These are phyloP conservation scores for Hipposideros armiger DNA, from an alignment of 2,113 vertebrate genomes.

Conservation along the genomic window DNA sequence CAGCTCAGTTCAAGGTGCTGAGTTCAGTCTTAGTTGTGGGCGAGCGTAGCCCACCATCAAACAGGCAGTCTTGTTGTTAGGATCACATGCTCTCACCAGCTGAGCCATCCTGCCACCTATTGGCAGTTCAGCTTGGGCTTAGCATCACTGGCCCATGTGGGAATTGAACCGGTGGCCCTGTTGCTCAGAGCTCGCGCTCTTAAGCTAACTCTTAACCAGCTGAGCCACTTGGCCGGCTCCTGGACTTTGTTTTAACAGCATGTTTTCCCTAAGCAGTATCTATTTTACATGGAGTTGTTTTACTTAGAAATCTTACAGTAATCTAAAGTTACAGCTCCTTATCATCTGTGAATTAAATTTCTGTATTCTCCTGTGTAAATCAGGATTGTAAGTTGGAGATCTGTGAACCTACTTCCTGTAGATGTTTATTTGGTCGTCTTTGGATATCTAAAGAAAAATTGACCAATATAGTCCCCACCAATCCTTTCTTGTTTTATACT, in stretches of 20 bases:
- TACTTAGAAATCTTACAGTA: background rate
- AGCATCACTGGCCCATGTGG: too few relatives aligned
- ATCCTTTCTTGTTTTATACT: background rate
- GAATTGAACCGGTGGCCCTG: too few relatives aligned
- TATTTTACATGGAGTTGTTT: constrained; percentile 35
- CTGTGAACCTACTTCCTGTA: background rate
- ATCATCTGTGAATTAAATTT: constrained; percentile 48
- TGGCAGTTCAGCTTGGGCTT: too few relatives aligned
- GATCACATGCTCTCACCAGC: too few relatives aligned
- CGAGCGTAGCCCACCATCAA: too few relatives aligned
- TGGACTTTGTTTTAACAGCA: background rate
- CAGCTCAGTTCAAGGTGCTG: too few relatives aligned
- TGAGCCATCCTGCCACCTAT: too few relatives aligned
- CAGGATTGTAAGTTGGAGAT: background rate
- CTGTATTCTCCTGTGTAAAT: background rate
- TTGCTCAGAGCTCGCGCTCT: too few relatives aligned
- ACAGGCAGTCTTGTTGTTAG: too few relatives aligned
- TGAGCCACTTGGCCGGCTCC: too few relatives aligned
- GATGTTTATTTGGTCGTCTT: constrained; percentile 11
- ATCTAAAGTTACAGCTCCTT: background rate
- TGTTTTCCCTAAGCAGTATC: background rate
- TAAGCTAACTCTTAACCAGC: too few relatives aligned
- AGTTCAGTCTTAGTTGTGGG: too few relatives aligned
- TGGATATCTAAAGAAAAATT: constrained; percentile 54
- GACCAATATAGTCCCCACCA: background rate